Evolutionary conservation across 2,888 invertebrate species (phyloP).

Genomic region (Macaria liturata): DNA sequence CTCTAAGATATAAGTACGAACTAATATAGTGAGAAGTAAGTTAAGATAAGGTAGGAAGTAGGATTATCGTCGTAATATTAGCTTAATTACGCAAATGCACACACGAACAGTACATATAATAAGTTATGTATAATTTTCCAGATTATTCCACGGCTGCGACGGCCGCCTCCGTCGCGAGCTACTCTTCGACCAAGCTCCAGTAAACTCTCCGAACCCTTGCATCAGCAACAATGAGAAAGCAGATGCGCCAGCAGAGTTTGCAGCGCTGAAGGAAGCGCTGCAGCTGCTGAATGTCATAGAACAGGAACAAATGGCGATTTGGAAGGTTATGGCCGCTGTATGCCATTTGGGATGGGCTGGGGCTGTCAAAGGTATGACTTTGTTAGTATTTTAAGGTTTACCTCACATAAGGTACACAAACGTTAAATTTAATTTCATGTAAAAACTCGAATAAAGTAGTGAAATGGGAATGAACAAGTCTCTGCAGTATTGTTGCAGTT

Average conservation of each 20-base stretch:
- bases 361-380: constrained; percentile 85
- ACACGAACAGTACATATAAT: no score
- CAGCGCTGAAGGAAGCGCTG: constrained; percentile 90
- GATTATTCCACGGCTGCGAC: constrained; percentile 92
- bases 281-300: constrained; percentile 89
- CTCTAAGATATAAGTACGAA: no score
- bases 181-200: constrained; percentile 87
- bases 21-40: no score
- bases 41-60: no score
- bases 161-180: constrained; percentile 92
- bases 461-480: no score
- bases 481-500: no score
- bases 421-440: no score
- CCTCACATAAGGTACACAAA: no score
- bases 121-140: constrained; percentile 54
- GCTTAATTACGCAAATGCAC: no score
- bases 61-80: no score
- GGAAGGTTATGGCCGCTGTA: constrained; percentile 95
- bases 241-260: constrained; percentile 93
- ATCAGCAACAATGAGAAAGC: constrained; percentile 90
- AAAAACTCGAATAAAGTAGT: no score
- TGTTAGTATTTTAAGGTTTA: not conserved
- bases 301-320: constrained; percentile 91
- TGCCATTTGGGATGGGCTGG: constrained; percentile 96
- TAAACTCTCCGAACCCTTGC: constrained; percentile 86